Percentiles rank a stretch among this genome's conserved stretches.
Evolutionary conservation across 2,888 invertebrate genomes (phyloP).

Genomic region (Agriopis marginaria): DNA sequence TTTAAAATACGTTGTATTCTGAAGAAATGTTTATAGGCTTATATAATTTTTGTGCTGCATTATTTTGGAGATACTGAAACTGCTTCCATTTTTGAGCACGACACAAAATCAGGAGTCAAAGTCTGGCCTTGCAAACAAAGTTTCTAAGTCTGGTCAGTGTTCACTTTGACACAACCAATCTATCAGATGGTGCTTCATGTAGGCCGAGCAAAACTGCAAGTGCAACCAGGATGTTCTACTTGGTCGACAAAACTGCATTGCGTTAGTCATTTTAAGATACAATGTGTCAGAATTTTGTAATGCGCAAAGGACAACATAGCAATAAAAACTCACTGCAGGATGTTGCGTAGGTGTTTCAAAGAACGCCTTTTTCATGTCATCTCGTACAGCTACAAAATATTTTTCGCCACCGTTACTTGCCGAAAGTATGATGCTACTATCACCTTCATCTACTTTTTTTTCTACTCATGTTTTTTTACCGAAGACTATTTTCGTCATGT

Average conservation of each 20-base stretch:
- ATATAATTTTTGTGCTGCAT: too few relatives aligned
- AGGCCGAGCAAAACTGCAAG: slow-evolving; percentile 1
- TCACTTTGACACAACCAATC: not conserved
- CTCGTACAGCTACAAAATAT: not conserved
- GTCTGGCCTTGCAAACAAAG: not conserved
- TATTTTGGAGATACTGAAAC: too few relatives aligned
- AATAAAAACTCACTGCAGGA: slow-evolving; percentile 15
- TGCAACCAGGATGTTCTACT: slow-evolving; percentile 17
- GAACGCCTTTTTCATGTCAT: slow-evolving; percentile 12
- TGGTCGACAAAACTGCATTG: slow-evolving; percentile 18
- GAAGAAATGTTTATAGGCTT: not conserved
- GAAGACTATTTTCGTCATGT: not conserved
- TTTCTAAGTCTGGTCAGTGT: not conserved
- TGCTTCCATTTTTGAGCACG: too few relatives aligned
- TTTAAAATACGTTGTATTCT: not conserved
- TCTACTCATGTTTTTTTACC: not conserved
- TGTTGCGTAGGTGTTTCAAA: slow-evolving; percentile 5
- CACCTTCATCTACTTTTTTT: not conserved
- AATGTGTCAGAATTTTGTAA: slow-evolving; percentile 18
- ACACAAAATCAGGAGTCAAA: too few relatives aligned
- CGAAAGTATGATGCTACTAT: not conserved
- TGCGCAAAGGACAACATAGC: slow-evolving; percentile 1
- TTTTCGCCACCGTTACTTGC: not conserved
- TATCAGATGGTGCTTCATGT: not conserved
- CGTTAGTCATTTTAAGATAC: slow-evolving; percentile 25